Conservation (phyloP, 2,797 vertebrate genomes). For the Pangasius mekongensis region DNA sequence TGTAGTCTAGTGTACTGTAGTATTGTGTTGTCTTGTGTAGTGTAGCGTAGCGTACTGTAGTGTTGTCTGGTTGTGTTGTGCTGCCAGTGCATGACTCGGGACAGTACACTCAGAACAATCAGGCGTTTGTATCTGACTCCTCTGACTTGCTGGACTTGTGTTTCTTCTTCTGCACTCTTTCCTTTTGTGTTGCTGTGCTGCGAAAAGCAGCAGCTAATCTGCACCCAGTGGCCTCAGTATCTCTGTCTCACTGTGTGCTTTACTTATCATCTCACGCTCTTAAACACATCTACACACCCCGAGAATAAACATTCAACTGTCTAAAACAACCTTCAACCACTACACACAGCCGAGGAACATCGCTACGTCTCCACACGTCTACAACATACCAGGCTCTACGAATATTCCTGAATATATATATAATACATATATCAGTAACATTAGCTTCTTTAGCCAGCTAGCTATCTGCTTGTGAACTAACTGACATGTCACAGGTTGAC, state of each 20-base stretch:
- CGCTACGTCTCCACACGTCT: background rate
- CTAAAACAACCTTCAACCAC: background rate
- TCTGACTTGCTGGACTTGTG: background rate
- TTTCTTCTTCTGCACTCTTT: background rate
- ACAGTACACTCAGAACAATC: background rate
- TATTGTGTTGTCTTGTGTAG: background rate
- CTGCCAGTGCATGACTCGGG: background rate
- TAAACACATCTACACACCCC: slow-evolving; percentile 12
- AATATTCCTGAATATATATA: too few relatives aligned
- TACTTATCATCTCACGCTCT: slow-evolving; percentile 25
- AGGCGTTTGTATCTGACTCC: background rate
- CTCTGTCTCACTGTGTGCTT: slow-evolving; percentile 17
- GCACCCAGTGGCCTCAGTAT: background rate
- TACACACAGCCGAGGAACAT: background rate
- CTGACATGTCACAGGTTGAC: too few relatives aligned
- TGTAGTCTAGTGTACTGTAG: background rate
- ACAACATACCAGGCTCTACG: background rate
- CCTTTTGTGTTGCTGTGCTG: background rate
- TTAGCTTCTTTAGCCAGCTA: background rate
- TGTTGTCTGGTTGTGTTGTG: background rate
- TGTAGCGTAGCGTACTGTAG: background rate
- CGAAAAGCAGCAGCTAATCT: background rate
- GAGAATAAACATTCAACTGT: slow-evolving; percentile 12
- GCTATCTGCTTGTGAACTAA: background rate
- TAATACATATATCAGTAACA: too few relatives aligned